Evolutionary conservation across 2,888 invertebrate genomes (phyloP).

Genomic region (Lochmaea capreae): DNA sequence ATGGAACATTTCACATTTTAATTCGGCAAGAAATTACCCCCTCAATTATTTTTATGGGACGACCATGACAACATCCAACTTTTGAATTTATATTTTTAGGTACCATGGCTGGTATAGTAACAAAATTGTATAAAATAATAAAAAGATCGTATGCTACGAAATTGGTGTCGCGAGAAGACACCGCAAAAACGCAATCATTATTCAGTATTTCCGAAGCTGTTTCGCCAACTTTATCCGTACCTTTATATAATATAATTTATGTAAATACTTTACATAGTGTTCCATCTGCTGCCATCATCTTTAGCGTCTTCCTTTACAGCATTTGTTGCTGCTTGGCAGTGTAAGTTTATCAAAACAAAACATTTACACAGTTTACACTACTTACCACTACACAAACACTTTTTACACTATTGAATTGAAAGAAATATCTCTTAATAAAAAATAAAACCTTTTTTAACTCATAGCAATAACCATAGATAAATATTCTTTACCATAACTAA

Average conservation of each 20-base stretch:
- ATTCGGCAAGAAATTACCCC: no score
- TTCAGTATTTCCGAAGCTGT: conserved; percentile 71
- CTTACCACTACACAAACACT: no score
- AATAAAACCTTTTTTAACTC: no score
- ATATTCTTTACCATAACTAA: no score
- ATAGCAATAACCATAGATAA: no score
- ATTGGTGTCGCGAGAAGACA: conserved; percentile 59
- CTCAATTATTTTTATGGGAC: no score
- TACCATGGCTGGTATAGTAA: conserved; percentile 57
- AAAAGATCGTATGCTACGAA: conserved; percentile 62
- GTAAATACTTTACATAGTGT: conserved; percentile 66
- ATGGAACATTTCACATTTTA: not conserved
- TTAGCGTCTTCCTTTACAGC: conserved; percentile 61
- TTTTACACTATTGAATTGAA: no score
- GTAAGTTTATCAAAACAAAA: conserved; percentile 49
- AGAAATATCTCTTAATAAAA: no score
- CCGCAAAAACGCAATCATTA: conserved; percentile 67
- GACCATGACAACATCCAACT: no score
- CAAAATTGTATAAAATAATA: conserved; percentile 56
- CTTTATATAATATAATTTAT: conserved; percentile 70
- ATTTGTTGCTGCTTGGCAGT: conserved; percentile 47
- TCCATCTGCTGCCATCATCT: conserved; percentile 70
- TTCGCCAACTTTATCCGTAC: conserved; percentile 69
- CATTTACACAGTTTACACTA: no score
- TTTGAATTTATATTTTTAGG: conserved; percentile 41